Percentiles rank a stretch among this genome's conserved stretches.
Conservation (phyloP, 2,888 invertebrate species). For the Ophonus ardosiacus region DNA sequence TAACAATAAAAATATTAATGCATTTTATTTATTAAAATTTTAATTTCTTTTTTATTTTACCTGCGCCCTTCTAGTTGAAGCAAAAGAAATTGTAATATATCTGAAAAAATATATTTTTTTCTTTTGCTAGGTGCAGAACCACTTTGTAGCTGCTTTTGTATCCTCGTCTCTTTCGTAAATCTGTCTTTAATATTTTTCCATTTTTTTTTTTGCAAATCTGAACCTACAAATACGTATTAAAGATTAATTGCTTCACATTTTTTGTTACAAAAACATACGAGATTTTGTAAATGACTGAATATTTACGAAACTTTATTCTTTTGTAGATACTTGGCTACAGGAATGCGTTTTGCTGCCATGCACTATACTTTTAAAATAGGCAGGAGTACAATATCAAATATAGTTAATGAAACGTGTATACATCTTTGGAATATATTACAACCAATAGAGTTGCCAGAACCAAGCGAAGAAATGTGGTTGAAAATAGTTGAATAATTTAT, state of each 20-base stretch:
- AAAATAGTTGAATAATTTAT: constrained; percentile 62
- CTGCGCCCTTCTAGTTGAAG: neutral
- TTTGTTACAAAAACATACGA: constrained; percentile 13
- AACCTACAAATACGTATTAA: constrained; percentile 62
- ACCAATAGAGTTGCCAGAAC: constrained; percentile 64
- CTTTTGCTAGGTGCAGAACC: constrained; percentile 49
- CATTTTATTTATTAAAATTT: neutral
- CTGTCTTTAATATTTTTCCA: constrained; percentile 65
- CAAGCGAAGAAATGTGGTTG: constrained; percentile 65
- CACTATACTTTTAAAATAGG: constrained; percentile 64
- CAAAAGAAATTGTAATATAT: constrained; percentile 64
- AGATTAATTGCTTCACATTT: neutral
- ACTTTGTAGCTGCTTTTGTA: constrained; percentile 17
- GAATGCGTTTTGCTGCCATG: constrained; percentile 63
- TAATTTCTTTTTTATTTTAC: neutral
- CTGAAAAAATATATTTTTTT: constrained; percentile 65
- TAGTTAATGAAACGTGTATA: constrained; percentile 65
- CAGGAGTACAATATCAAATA: constrained; percentile 64
- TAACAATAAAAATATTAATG: neutral
- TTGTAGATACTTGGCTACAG: constrained; percentile 65
- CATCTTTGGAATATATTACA: constrained; percentile 64
- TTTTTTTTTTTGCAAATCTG: constrained; percentile 66
- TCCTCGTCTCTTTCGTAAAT: constrained; percentile 64
- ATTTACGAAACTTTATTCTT: constrained; percentile 6
- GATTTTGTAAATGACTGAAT: neutral